Evolutionary conservation across 1,140 invertebrate genomes (phyloP).

Genomic region (Metopolophium dirhodum): DNA sequence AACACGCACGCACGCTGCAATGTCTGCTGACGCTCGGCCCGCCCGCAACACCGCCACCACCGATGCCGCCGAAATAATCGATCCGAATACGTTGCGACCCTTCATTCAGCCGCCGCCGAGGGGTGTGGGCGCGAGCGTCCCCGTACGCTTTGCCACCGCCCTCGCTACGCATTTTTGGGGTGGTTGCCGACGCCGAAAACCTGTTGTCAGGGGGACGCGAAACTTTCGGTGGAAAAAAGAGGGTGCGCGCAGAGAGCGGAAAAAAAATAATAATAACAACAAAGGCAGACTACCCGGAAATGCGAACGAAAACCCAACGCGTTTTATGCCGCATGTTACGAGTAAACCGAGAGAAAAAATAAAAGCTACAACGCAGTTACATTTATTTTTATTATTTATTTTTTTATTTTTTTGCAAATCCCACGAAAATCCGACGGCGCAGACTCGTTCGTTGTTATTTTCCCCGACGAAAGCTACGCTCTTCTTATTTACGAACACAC

Average conservation of each 20-base stretch:
- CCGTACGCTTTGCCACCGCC: neutral
- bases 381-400: neutral
- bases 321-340: neutral
- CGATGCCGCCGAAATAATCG: conserved; percentile 43
- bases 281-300: conserved; percentile 42
- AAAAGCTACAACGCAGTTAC: neutral
- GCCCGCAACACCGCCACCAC: neutral
- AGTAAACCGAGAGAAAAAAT: neutral
- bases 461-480: neutral
- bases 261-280: conserved; percentile 7
- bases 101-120: neutral
- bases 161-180: neutral
- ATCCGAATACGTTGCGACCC: conserved; percentile 32
- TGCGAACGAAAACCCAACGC: neutral
- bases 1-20: neutral
- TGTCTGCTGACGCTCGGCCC: neutral
- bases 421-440: neutral
- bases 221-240: conserved; percentile 41
- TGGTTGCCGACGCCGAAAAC: conserved; percentile 34
- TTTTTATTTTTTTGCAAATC: neutral
- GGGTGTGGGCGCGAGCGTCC: neutral
- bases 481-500: neutral
- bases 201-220: conserved; percentile 53
- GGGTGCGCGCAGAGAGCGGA: neutral
- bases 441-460: neutral